Conservation (phyloP, 2,113 vertebrate genomes). For the Delphinapterus leucas region DNA sequence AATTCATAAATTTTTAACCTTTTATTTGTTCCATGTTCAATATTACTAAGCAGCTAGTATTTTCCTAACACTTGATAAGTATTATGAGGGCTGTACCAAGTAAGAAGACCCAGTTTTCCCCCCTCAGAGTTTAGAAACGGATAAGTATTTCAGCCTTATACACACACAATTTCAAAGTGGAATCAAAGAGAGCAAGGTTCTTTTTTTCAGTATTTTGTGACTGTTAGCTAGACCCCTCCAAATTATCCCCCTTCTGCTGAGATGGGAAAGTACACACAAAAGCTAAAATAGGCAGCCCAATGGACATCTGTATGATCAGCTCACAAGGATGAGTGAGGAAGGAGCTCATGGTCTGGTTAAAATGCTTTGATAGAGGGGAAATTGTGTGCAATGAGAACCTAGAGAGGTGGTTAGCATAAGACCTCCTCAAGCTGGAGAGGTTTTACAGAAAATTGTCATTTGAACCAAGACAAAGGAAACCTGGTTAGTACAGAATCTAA, state of each 20-base stretch:
- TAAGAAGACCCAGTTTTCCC: neutral
- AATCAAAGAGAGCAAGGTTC: neutral
- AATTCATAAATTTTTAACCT: conserved; percentile 20
- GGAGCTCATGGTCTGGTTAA: neutral
- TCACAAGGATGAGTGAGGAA: neutral
- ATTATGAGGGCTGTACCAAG: neutral
- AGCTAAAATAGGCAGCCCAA: neutral
- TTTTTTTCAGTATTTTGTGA: neutral
- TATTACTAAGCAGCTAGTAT: neutral
- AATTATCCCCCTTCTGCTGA: neutral
- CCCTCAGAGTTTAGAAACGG: neutral
- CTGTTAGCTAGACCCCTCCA: neutral
- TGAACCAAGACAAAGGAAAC: neutral
- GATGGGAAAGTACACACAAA: neutral
- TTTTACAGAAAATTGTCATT: conserved; percentile 8
- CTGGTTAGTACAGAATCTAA: neutral
- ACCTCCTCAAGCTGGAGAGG: neutral
- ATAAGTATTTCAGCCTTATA: conserved; percentile 6
- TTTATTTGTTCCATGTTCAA: conserved; percentile 2
- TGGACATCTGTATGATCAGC: neutral
- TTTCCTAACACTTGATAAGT: neutral
- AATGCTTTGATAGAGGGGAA: neutral
- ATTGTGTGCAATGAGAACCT: neutral
- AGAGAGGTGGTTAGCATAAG: neutral
- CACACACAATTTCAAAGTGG: neutral